Evolutionary conservation across 2,797 vertebrate genomes (phyloP).

Genomic region (Bryconaethiops microstoma): DNA sequence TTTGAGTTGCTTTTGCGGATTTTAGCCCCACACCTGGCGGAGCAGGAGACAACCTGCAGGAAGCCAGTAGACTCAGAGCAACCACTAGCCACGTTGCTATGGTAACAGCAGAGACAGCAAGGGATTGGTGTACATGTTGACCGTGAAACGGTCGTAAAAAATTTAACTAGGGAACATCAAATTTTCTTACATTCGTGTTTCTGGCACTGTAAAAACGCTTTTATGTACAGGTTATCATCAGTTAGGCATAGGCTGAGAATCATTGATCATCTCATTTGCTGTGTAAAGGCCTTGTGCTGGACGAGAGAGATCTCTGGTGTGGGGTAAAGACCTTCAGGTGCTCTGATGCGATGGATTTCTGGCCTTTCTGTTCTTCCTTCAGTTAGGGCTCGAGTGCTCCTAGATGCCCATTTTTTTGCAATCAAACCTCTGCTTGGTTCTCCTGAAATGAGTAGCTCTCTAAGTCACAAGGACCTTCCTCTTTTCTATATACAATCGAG

Average conservation of each 20-base stretch:
- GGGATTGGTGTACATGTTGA: not conserved
- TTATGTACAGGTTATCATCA: too few relatives aligned
- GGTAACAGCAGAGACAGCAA: not conserved
- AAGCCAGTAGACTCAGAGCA: not conserved
- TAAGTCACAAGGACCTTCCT: conserved; percentile 2
- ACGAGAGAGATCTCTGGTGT: not conserved
- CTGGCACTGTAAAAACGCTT: too few relatives aligned
- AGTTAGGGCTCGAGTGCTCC: not conserved
- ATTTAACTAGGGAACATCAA: too few relatives aligned
- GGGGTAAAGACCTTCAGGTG: not conserved
- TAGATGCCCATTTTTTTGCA: not conserved
- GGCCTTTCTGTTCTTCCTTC: not conserved
- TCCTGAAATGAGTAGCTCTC: conserved; percentile 15
- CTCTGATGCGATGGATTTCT: not conserved
- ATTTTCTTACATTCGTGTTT: too few relatives aligned
- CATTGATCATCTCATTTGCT: not conserved
- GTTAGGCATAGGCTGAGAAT: not conserved
- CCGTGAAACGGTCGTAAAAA: not conserved
- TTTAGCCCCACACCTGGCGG: not conserved
- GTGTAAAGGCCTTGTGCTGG: not conserved
- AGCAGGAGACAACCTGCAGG: not conserved
- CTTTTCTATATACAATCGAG: not conserved
- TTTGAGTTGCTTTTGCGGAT: not conserved
- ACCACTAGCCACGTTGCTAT: not conserved
- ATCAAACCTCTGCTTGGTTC: not conserved